phyloP scores from a whole-genome alignment of 2,888 invertebrate species.

The Drosophila parthenogenetica region DNA sequence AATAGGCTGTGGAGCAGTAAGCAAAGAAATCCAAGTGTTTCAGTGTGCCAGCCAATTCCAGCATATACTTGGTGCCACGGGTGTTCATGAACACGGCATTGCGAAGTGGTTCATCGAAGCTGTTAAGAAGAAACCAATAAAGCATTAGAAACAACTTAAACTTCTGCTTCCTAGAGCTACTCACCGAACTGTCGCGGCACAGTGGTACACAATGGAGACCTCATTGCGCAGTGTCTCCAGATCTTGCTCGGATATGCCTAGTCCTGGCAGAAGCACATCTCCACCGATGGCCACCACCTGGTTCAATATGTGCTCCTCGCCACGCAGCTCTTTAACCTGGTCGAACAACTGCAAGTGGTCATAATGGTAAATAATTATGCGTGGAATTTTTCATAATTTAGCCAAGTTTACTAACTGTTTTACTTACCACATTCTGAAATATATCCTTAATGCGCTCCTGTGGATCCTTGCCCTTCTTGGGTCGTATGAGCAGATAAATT shows the following conservation, averaged over 20 bases:
- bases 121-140: conserved; percentile 54
- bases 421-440: conserved; percentile 92
- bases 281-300: conserved; percentile 89
- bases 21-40: conserved; percentile 89
- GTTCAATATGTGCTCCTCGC: conserved; percentile 87
- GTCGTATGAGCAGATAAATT: conserved; percentile 93
- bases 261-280: conserved; percentile 89
- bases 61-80: conserved; percentile 94
- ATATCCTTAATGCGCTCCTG: conserved; percentile 92
- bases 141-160: neutral
- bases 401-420: neutral
- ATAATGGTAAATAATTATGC: conserved; percentile 13
- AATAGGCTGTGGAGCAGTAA: conserved; percentile 95
- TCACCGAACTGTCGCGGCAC: conserved; percentile 89
- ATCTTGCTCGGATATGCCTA: conserved; percentile 90
- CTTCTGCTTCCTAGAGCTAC: neutral
- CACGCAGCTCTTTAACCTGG: conserved; percentile 88
- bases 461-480: conserved; percentile 93
- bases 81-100: conserved; percentile 96
- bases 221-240: conserved; percentile 88
- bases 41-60: conserved; percentile 92
- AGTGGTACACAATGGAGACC: conserved; percentile 94
- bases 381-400: conserved; percentile 42
- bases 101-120: conserved; percentile 96
- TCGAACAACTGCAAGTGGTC: conserved; percentile 89